Evolutionary conservation across 2,888 invertebrate species (phyloP), one percentile per base, ranked within the genome.

Genomic region (Philonicus albiceps): DNA sequence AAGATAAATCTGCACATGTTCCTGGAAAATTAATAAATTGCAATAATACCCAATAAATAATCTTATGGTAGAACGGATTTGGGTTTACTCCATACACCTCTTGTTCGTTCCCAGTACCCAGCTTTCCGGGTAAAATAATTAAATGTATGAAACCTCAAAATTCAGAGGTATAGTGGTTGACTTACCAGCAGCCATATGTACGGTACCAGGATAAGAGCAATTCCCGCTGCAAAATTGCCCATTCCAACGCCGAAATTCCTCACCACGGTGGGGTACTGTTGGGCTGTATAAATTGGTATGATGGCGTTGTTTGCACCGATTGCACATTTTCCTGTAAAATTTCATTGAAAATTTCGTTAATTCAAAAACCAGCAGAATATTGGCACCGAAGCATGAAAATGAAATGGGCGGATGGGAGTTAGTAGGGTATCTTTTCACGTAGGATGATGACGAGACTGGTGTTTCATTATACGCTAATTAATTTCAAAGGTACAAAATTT

Each of bases 301-400:
- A 96, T 95, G 90, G 95, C 96, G 90, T 96, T 97, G 22, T 95
- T 95, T 0, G 95, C 94, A 13, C 96, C 95, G 87, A 96, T 95
- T 43, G 95, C 94, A 89, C 96, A 96, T 92, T 96, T 96, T 87
- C 94, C 95, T 92, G 87, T 43, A 85, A 85, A 86, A 86, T 53
- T 86, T 72, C 30, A 80, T 22, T 78, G 80, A 74, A 85, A 13
- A 87, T 87, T 88, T 88, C 30, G 30, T 86, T 76, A 86, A 86
- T 80, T 80, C 49, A 80, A 37, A 80, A 64, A 7, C 49, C 53
- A 49, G 30, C 53, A n/a, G 8, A 31, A 22, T 80, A 22, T 76
- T 22, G n/a, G 27, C 31, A 7, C 27, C 43, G 27, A 34, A 27
- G 19, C 64, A 19, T 27, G 74, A 74, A 74, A 74, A 31, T 74